These are phyloP conservation scores for Eilema depressum DNA, from an alignment of 2,888 invertebrate genomes.

Conservation along the genomic window DNA sequence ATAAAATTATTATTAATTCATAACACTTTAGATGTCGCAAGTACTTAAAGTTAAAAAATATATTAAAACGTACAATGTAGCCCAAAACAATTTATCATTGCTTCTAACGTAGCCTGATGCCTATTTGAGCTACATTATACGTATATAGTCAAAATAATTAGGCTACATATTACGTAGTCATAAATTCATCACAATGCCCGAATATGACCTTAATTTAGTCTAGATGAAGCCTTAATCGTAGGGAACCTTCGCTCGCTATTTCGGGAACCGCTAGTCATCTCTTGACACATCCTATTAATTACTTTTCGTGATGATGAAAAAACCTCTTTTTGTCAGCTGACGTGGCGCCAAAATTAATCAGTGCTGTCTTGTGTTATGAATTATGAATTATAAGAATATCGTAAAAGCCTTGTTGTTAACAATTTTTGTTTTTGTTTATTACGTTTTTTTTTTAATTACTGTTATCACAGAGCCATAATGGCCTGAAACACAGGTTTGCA, in stretches of 20 bases:
- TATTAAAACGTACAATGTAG: not conserved
- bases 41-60: not conserved
- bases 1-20: too few relatives aligned
- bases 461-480: not conserved
- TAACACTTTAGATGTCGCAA: too few relatives aligned
- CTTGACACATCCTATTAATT: conserved; percentile 55
- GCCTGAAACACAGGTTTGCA: too few relatives aligned
- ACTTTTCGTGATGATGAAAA: conserved; percentile 40
- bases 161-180: conserved; percentile 4
- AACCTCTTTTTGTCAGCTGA: conserved; percentile 34
- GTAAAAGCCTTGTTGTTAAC: conserved; percentile 5
- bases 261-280: conserved; percentile 47
- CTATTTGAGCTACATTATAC: not conserved
- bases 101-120: not conserved
- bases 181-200: not conserved
- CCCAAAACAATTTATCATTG: not conserved
- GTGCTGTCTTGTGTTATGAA: conserved; percentile 45
- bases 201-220: conserved; percentile 33
- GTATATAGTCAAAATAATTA: not conserved
- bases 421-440: not conserved
- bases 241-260: conserved; percentile 36
- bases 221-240: conserved; percentile 47
- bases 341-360: conserved; percentile 43
- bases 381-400: conserved; percentile 16
- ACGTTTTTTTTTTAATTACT: not conserved